Percentiles rank a stretch among this genome's conserved stretches.
Conservation (phyloP, 2,888 invertebrate species). For the Phania funesta region DNA sequence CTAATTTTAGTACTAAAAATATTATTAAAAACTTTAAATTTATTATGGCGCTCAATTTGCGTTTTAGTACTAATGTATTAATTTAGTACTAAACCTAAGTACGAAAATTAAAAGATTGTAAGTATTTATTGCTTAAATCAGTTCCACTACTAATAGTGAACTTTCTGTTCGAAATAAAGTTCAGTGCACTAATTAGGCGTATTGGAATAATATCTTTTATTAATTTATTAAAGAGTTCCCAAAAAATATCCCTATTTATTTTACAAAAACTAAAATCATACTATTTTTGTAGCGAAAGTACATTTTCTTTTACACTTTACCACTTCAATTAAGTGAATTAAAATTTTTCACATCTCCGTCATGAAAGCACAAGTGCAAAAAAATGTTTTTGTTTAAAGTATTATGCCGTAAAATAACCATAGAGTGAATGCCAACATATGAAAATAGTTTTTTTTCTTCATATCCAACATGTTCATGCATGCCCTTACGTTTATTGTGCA, state of each 20-base stretch:
- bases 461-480: slow-evolving; percentile 36
- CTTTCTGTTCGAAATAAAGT: too few relatives aligned
- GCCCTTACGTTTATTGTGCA: slow-evolving; percentile 24
- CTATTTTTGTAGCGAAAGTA: neutral
- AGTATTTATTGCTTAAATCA: too few relatives aligned
- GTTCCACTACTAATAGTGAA: too few relatives aligned
- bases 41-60: neutral
- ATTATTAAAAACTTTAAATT: neutral
- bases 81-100: neutral
- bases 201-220: too few relatives aligned
- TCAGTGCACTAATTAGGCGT: too few relatives aligned
- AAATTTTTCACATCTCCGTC: neutral
- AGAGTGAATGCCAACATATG: slow-evolving; percentile 38
- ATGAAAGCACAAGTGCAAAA: neutral
- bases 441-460: slow-evolving; percentile 22
- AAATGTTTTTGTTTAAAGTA: slow-evolving; percentile 32
- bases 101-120: too few relatives aligned
- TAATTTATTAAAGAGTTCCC: too few relatives aligned
- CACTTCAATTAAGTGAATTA: slow-evolving; percentile 27
- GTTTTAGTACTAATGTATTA: neutral
- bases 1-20: neutral
- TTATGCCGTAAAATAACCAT: slow-evolving; percentile 39
- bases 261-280: too few relatives aligned
- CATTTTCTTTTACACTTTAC: neutral
- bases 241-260: too few relatives aligned